Percentiles rank a stretch among this genome's conserved stretches.
Conservation (phyloP, 2,113 vertebrate species). For the Platichthys stellatus region DNA sequence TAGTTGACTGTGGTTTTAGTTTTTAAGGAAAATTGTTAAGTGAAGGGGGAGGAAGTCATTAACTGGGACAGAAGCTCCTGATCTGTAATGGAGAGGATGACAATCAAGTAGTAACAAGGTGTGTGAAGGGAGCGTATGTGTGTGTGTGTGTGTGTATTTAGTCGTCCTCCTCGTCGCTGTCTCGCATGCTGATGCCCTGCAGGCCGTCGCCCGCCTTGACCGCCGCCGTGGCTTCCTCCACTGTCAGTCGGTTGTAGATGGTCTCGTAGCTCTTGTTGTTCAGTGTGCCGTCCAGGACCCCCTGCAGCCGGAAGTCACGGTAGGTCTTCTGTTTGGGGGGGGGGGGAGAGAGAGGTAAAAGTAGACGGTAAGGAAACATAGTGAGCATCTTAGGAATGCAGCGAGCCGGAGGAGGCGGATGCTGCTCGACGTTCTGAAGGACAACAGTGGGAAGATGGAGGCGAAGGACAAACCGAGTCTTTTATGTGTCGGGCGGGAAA, state of each 20-base stretch:
- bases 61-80: conserved; percentile 7
- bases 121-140: neutral
- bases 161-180: conserved; percentile 95
- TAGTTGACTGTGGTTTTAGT: neutral
- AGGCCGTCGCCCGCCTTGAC: conserved; percentile 89
- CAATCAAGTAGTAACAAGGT: conserved; percentile 1
- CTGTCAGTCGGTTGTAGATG: conserved; percentile 88
- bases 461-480: conserved; percentile 54
- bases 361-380: conserved; percentile 6
- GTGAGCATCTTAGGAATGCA: conserved; percentile 54
- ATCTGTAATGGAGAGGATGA: neutral
- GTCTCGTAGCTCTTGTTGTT: conserved; percentile 95
- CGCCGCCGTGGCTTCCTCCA: conserved; percentile 91
- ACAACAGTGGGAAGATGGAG: conserved; percentile 60
- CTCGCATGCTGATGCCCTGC: conserved; percentile 95
- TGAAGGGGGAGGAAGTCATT: neutral
- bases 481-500: conserved; percentile 43
- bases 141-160: conserved; percentile 60
- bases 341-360: neutral
- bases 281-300: conserved; percentile 90
- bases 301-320: conserved; percentile 94
- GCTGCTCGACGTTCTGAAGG: conserved; percentile 14
- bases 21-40: neutral
- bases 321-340: conserved; percentile 88
- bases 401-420: conserved; percentile 13